These are phyloP conservation scores for Megathymus violae DNA, from an alignment of 1,140 invertebrate genomes.

Conservation along the genomic window DNA sequence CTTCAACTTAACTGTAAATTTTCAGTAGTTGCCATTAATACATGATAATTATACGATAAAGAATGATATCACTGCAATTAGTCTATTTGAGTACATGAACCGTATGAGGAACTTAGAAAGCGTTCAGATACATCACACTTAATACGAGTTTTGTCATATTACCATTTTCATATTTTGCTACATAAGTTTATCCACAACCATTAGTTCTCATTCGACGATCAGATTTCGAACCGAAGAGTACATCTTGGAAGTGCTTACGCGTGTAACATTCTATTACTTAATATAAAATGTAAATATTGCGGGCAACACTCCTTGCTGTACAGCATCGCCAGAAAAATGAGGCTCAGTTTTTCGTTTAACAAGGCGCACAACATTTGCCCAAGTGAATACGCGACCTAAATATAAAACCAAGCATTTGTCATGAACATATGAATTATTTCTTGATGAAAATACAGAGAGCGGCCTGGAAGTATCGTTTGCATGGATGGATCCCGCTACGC, in stretches of 20 bases:
- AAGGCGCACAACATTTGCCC: slow-evolving; percentile 23
- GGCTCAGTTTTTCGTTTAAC: slow-evolving; percentile 6
- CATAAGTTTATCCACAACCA: background rate
- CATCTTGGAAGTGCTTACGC: slow-evolving; percentile 1
- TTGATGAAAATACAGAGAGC: slow-evolving; percentile 14
- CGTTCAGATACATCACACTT: too few species aligned
- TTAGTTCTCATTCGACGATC: background rate
- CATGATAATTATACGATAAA: too few species aligned
- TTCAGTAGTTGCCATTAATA: too few species aligned
- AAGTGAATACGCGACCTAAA: slow-evolving; percentile 28
- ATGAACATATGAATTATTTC: slow-evolving; percentile 26
- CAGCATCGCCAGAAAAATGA: slow-evolving; percentile 9
- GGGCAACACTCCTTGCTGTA: slow-evolving; percentile 12
- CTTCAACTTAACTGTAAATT: too few species aligned
- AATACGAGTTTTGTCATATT: too few species aligned
- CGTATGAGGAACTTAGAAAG: too few species aligned
- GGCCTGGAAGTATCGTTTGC: background rate
- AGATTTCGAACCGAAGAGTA: background rate
- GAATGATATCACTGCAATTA: too few species aligned
- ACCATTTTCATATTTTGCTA: background rate
- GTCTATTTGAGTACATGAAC: too few species aligned
- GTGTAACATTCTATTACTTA: slow-evolving; percentile 13
- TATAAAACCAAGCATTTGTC: slow-evolving; percentile 30
- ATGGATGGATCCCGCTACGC: background rate
- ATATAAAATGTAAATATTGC: slow-evolving; percentile 20